These are phyloP conservation scores for Pseudochirops cupreus DNA, from an alignment of 2,797 vertebrate species.

Conservation along the genomic window DNA sequence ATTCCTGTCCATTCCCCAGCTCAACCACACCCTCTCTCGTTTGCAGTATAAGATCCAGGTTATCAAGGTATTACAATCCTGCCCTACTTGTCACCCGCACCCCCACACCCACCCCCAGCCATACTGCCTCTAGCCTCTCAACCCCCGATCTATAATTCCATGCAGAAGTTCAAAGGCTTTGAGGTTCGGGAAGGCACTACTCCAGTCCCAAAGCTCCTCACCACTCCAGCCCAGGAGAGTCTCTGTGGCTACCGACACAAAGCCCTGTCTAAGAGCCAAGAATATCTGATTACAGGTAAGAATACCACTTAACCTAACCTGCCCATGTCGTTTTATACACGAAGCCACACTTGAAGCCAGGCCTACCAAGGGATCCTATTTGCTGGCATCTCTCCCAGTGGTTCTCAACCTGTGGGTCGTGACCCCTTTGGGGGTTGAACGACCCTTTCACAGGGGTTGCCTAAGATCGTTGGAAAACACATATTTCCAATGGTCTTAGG, in stretches of 20 bases:
- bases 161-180: slow-evolving; percentile 78
- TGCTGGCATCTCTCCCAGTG: neutral
- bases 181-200: slow-evolving; percentile 42
- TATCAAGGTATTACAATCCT: slow-evolving; percentile 79
- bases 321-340: neutral
- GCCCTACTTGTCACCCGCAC: neutral
- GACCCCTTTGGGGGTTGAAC: no score
- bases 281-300: slow-evolving; percentile 81
- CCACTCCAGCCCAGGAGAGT: slow-evolving; percentile 78
- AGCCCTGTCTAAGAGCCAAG: slow-evolving; percentile 74
- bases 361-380: no score
- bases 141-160: slow-evolving; percentile 8
- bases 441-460: no score
- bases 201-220: slow-evolving; percentile 68
- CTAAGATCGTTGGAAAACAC: no score
- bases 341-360: neutral
- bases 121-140: neutral
- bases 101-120: slow-evolving; percentile 32
- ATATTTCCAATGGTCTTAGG: no score
- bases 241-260: slow-evolving; percentile 80
- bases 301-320: neutral
- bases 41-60: slow-evolving; percentile 80
- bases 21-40: slow-evolving; percentile 61
- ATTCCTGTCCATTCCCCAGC: slow-evolving; percentile 70
- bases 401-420: no score